Base-by-base conservation (phyloP, 2,888 invertebrate genomes). In the Octonoba sinensis region DNA sequence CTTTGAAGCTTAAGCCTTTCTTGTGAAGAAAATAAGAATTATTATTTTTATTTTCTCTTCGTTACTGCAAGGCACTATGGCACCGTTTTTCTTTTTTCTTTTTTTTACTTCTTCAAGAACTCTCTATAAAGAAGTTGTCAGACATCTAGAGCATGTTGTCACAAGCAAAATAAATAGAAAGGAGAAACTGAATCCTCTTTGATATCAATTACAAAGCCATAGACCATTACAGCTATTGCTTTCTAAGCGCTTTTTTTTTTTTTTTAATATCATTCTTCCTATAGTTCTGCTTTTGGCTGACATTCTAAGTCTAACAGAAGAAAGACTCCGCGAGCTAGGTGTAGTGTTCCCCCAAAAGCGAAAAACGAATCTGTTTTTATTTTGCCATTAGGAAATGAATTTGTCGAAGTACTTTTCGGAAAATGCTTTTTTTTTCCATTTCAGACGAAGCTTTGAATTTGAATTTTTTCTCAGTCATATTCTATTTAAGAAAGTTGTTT, bases 201-300 rank as follows among this genome's bases (percentile, higher is more conserved):
- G 69, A 70, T 81, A 81, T 81, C 79, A 73, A 81, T 81, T 81
- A 81, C 79, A 73, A 81, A 81, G 73, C 73, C 73, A 81, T 67
- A 66, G 73, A 57, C 69, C 79, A 81, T 81, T 81, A 81, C 73
- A 54, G 24, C 73, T 81, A 81, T 81, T 81, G 73, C 79, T 73
- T 78, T 71, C 65, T 27, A 60, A 47, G 27, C 47, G n/a, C n/a
- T n/a, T 46, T 27, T 20, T 3, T 22, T 57, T 12, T 51, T 56
- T 71, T 69, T 73, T 74, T 62, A 66, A 56, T 67, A 62, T 51
- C 54, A 36, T 36, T 36, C 36, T 36, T 54, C 47, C 56, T 67
- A 16, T 57, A 12, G 18, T 24, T 60, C 18, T 57, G 20, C 22
- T 18, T 22, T 44, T 54, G 56, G 67, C 59, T 51, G 67, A 67